Evolutionary conservation across 2,113 vertebrate genomes (phyloP), one percentile per base, ranked within the genome.

Genomic region (Mugil cephalus): DNA sequence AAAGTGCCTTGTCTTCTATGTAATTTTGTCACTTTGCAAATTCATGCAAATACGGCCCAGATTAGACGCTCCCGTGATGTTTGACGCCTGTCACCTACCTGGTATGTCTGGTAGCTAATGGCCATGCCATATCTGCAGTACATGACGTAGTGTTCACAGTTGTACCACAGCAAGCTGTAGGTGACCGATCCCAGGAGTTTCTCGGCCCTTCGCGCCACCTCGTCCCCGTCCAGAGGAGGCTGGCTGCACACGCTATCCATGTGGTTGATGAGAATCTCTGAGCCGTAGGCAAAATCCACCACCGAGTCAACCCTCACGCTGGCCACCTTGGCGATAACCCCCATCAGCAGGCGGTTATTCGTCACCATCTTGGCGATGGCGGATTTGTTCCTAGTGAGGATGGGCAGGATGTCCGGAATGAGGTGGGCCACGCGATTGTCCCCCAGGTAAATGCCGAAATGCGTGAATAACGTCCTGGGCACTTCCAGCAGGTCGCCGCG

Each of bases 91-190:
- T 55, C 11, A 51, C 58, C 89, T 84, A 99, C 97, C 97, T 97
- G 95, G 86, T 96, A 95, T 0, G 96, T 95, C 94, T 99, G 98
- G 84, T 96, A 95, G 93, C 97, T 99, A 82, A 97, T 88, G 0
- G 93, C 74, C 35, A 94, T 88, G 10, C 96, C 97, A 0, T 97
- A 99, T 76, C 98, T 94, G 94, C 97, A 99, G 94, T 96, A 94
- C 87, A 97, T 99, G 82, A 98, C 97, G 17, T 96, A 99, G 91
- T 99, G 98, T 83, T 99, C 97, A 67, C 98, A 99, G 94, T 99
- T 99, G 93, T 98, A 96, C 98, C 98, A 99, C 60, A 99, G 94
- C 0, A 99, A 87, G 82, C 97, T 98, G 91, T 99, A 99, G 19
- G 91, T 84, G 9, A 96, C 92, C 0, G 92, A 51, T 4, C 97